Evolutionary conservation across 2,113 vertebrate genomes (phyloP).

Genomic region (Falco punctatus): DNA sequence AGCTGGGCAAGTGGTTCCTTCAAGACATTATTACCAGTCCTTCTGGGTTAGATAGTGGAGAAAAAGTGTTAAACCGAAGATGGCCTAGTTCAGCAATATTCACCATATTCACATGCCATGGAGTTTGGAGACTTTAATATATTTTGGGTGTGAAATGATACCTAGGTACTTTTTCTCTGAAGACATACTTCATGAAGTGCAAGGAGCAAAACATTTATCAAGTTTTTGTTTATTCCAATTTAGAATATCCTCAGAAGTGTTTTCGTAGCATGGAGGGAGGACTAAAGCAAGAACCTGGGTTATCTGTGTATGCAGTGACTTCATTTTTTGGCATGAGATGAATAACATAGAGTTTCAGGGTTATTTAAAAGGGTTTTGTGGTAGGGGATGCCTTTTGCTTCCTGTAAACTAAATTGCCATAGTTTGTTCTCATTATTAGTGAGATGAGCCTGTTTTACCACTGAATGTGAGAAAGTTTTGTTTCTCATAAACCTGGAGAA

Average conservation of each 20-base stretch:
- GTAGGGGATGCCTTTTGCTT: neutral
- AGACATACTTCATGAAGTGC: neutral
- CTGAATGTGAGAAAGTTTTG: neutral
- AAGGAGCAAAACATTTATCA: neutral
- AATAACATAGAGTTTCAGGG: neutral
- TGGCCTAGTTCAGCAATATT: neutral
- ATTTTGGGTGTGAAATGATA: neutral
- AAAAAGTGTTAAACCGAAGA: neutral
- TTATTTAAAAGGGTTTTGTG: neutral
- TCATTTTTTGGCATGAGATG: neutral
- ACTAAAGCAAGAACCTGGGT: neutral
- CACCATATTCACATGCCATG: rapidly evolving
- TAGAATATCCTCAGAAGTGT: neutral
- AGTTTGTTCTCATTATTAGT: neutral
- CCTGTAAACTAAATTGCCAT: neutral
- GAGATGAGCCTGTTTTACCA: neutral
- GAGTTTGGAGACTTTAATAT: neutral
- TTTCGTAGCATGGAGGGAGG: neutral
- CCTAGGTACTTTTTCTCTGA: neutral
- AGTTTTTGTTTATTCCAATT: neutral
- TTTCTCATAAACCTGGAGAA: neutral
- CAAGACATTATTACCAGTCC: neutral
- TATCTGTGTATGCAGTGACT: neutral
- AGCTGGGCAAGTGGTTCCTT: neutral
- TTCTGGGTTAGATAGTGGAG: neutral